A percentile compares a stretch with the other conserved stretches of the same genome.
These are phyloP conservation scores for Grus americana DNA, from an alignment of 2,113 vertebrate species.

Conservation along the genomic window DNA sequence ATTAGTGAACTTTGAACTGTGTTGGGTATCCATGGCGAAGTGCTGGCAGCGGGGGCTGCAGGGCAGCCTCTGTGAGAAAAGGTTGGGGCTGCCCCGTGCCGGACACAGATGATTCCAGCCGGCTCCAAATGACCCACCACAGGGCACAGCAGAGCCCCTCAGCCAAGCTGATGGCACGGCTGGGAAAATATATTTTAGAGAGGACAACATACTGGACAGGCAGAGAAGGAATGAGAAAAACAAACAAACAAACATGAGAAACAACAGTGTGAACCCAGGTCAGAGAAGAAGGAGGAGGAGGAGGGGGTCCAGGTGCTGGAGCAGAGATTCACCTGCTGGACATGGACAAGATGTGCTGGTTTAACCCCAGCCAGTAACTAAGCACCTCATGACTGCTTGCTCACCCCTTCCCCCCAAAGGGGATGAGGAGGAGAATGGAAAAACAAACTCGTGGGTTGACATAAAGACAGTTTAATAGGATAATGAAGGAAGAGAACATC, in stretches of 20 bases:
- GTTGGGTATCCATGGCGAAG: background rate
- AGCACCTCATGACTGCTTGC: too few species aligned
- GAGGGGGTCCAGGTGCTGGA: too few species aligned
- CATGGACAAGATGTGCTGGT: too few species aligned
- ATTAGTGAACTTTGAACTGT: background rate
- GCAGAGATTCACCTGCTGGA: too few species aligned
- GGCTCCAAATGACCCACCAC: rapidly evolving
- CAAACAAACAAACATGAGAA: background rate
- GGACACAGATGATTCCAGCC: background rate
- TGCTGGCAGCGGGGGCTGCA: background rate
- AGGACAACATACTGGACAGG: background rate
- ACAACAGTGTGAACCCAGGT: background rate
- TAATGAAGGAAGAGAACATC: too few species aligned
- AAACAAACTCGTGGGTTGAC: too few species aligned
- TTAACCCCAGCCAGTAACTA: too few species aligned
- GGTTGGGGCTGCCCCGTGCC: background rate
- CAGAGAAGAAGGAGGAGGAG: background rate
- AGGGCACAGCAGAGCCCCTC: background rate
- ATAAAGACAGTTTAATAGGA: too few species aligned
- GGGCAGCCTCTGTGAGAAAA: background rate
- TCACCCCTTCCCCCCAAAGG: too few species aligned
- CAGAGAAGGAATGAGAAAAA: background rate
- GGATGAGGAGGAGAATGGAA: too few species aligned
- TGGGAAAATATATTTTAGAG: background rate
- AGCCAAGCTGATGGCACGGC: background rate